phyloP scores from a whole-genome alignment of 2,797 vertebrate species.

The Tenualosa ilisha region DNA sequence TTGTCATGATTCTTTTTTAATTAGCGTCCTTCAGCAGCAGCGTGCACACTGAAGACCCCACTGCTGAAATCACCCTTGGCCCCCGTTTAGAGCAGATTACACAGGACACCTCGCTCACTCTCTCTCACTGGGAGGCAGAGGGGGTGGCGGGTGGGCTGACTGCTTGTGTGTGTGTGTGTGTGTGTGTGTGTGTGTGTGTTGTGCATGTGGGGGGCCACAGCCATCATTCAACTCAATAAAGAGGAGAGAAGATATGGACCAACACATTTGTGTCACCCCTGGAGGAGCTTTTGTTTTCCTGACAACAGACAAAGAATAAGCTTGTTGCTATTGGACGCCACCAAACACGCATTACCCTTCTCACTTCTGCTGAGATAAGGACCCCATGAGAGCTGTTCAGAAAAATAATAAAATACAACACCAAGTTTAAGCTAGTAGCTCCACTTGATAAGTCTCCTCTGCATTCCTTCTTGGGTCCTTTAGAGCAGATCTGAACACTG shows the following conservation, averaged over 20 bases:
- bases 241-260: conserved; percentile 18
- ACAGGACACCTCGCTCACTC: conserved; percentile 45
- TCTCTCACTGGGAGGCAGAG: not conserved
- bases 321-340: not conserved
- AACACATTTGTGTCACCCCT: conserved; percentile 35
- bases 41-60: conserved; percentile 59
- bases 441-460: not conserved
- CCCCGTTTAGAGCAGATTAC: conserved; percentile 53
- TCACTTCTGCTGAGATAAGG: not conserved
- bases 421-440: not conserved
- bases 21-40: conserved; percentile 64
- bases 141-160: not conserved
- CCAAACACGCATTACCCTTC: not conserved
- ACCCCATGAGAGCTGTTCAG: not conserved
- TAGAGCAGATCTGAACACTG: not conserved
- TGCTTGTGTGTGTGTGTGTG: not conserved
- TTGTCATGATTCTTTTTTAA: conserved; percentile 75
- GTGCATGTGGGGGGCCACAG: not conserved
- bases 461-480: not conserved
- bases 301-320: conserved; percentile 13
- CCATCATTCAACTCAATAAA: conserved; percentile 9
- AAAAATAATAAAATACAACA: not conserved
- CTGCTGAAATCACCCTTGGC: conserved; percentile 65
- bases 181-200: not conserved
- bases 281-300: conserved; percentile 32